Percentiles rank a stretch among this genome's conserved stretches.
These are phyloP conservation scores for Priocnemis perturbator DNA, from an alignment of 2,888 invertebrate species.

Conservation along the genomic window DNA sequence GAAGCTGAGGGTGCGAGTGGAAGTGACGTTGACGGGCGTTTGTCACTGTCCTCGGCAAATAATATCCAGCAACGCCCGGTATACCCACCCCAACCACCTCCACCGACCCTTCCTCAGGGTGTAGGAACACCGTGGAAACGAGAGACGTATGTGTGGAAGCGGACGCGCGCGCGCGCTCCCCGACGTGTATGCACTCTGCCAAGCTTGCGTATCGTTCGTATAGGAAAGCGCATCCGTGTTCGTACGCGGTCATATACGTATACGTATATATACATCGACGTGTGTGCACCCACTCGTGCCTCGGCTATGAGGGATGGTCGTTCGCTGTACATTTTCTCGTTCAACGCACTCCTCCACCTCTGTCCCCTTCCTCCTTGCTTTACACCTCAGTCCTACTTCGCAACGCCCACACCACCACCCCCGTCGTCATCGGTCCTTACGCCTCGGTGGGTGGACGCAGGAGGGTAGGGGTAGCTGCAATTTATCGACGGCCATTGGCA, in stretches of 20 bases:
- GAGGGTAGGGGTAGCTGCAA: constrained; percentile 22
- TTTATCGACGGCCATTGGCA: constrained; percentile 41
- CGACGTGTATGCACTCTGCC: background rate
- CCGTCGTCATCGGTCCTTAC: constrained; percentile 22
- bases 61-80: constrained; percentile 68
- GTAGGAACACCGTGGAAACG: constrained; percentile 21
- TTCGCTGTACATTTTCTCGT: constrained; percentile 74
- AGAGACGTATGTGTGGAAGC: constrained; percentile 18
- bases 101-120: constrained; percentile 36
- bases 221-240: constrained; percentile 14
- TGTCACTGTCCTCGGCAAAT: constrained; percentile 74
- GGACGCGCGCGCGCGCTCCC: background rate
- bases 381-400: constrained; percentile 25
- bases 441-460: constrained; percentile 19
- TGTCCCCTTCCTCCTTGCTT: constrained; percentile 19
- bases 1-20: constrained; percentile 62
- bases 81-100: constrained; percentile 50
- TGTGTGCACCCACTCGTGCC: constrained; percentile 17
- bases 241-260: constrained; percentile 12
- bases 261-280: constrained; percentile 9
- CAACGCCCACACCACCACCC: constrained; percentile 53
- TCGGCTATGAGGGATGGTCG: constrained; percentile 43
- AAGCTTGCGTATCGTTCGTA: constrained; percentile 4
- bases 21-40: constrained; percentile 73
- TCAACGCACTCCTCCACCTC: constrained; percentile 44